Percentiles rank a stretch among this genome's conserved stretches.
phyloP scores from a whole-genome alignment of 2,888 invertebrate species.

The Caenorhabditis sp. region DNA sequence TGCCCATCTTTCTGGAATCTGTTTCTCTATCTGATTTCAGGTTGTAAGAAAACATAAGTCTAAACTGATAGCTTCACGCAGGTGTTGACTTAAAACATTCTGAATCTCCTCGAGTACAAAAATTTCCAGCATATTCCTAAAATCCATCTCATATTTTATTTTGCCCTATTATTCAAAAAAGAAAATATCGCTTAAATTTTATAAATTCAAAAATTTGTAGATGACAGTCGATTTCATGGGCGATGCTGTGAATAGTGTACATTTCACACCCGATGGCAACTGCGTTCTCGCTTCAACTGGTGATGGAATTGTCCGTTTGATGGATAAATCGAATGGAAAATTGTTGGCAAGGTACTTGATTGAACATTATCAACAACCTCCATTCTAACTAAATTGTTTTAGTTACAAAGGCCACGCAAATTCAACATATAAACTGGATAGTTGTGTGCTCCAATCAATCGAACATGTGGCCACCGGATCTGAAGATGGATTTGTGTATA shows the following conservation, averaged over 20 bases:
- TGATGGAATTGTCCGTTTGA: constrained; percentile 83
- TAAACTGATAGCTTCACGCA: too few relatives aligned
- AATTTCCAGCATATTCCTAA: too few relatives aligned
- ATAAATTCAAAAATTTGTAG: too few relatives aligned
- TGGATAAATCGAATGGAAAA: constrained; percentile 87
- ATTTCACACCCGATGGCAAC: constrained; percentile 89
- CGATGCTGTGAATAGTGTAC: constrained; percentile 81
- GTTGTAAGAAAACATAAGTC: too few relatives aligned
- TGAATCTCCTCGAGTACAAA: too few relatives aligned
- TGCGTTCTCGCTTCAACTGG: constrained; percentile 86
- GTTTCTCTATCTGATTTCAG: too few relatives aligned
- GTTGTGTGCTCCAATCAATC: constrained; percentile 84
- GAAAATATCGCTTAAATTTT: too few relatives aligned
- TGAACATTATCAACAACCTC: background rate
- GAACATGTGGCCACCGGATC: constrained; percentile 89
- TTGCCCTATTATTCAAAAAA: too few relatives aligned
- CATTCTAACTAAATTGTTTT: constrained; percentile 27
- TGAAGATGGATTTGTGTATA: constrained; percentile 83
- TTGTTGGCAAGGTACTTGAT: constrained; percentile 77
- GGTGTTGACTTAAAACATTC: too few relatives aligned
- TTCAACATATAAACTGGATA: constrained; percentile 86
- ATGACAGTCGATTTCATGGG: constrained; percentile 83
- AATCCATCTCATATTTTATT: too few relatives aligned
- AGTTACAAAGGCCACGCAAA: constrained; percentile 85
- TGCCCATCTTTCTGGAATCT: too few relatives aligned